Conservation (phyloP, 1,140 invertebrate genomes). For the Mycetomoellerius zeteki region DNA sequence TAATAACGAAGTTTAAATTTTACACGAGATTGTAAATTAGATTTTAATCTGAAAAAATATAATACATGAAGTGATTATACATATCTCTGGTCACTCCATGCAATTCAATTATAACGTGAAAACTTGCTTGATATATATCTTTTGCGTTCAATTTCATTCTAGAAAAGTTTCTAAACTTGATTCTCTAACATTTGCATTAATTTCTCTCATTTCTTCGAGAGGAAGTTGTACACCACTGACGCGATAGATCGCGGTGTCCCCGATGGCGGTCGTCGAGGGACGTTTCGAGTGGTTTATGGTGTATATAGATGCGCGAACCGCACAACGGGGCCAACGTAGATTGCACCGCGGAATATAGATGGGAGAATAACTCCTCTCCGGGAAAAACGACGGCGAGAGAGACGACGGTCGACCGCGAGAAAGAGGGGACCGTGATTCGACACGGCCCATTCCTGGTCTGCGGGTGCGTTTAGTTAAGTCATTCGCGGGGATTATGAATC, state of each 20-base stretch:
- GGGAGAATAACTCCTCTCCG: conserved; percentile 75
- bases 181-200: not conserved
- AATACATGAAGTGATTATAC: not conserved
- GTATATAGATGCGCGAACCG: conserved; percentile 71
- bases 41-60: not conserved
- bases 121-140: not conserved
- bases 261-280: conserved; percentile 69
- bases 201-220: conserved; percentile 20
- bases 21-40: not conserved
- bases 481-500: conserved; percentile 81
- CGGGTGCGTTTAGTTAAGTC: conserved; percentile 82
- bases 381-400: conserved; percentile 45
- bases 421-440: conserved; percentile 73
- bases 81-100: not conserved
- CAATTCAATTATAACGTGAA: not conserved
- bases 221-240: conserved; percentile 56
- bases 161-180: not conserved
- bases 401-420: conserved; percentile 39
- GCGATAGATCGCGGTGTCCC: conserved; percentile 42
- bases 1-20: conserved; percentile 11
- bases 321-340: conserved; percentile 67
- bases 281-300: conserved; percentile 77
- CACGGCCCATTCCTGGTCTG: conserved; percentile 78
- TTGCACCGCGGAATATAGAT: conserved; percentile 78
- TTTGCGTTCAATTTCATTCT: not conserved